These are phyloP conservation scores for Lota lota DNA, from an alignment of 2,113 vertebrate genomes.

Conservation along the genomic window DNA sequence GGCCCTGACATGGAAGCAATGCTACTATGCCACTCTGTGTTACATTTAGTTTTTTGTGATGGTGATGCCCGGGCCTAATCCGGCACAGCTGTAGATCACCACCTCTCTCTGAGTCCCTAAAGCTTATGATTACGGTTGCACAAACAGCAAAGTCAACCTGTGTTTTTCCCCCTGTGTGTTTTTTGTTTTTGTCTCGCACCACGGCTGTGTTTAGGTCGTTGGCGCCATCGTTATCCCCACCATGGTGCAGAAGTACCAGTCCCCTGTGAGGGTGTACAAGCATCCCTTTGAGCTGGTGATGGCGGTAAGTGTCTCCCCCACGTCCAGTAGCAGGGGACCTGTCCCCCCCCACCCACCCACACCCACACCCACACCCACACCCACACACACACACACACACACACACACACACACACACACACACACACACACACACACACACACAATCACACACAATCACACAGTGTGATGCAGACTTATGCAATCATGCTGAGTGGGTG, in stretches of 20 bases:
- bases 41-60: too few species aligned
- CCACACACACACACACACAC: too few species aligned
- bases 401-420: too few species aligned
- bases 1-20: too few species aligned
- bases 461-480: constrained; percentile 22
- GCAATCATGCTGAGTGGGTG: constrained; percentile 23
- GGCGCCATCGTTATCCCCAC: constrained; percentile 49
- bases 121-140: neutral
- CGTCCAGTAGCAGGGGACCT: too few species aligned
- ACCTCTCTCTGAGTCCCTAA: constrained; percentile 3
- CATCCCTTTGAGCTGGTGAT: constrained; percentile 96
- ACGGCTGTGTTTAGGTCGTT: constrained; percentile 48
- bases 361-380: neutral
- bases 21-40: too few species aligned
- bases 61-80: too few species aligned
- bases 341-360: neutral
- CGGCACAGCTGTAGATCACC: neutral
- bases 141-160: neutral
- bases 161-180: constrained; percentile 2
- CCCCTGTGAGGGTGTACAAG: constrained; percentile 93
- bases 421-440: too few species aligned
- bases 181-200: neutral
- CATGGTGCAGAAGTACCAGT: constrained; percentile 99
- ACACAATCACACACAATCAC: too few species aligned
- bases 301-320: constrained; percentile 92